A percentile compares a stretch with the other conserved stretches of the same genome.
These are phyloP conservation scores for Cladopsammia gracilis DNA, from an alignment of 64 coral and sea anemone genomes.

Conservation along the genomic window DNA sequence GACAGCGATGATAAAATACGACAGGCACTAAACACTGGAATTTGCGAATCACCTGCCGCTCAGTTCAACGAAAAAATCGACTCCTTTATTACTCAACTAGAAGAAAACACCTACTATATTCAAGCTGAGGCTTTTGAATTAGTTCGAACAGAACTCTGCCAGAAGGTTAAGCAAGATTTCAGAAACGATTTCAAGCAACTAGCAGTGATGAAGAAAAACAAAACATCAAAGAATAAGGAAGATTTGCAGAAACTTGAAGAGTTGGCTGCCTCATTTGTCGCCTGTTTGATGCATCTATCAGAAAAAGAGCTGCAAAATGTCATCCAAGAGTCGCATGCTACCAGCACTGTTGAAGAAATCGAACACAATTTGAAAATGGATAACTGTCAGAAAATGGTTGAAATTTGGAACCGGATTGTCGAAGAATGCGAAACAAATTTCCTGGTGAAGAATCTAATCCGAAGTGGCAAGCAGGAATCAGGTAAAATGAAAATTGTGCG, in stretches of 20 bases:
- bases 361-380: not conserved
- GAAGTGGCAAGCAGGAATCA: not conserved
- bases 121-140: slow-evolving; percentile 32
- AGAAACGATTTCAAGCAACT: not conserved
- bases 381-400: not conserved
- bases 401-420: not conserved
- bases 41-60: not conserved
- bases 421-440: slow-evolving; percentile 26
- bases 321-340: not conserved
- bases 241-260: not conserved
- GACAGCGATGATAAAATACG: not conserved
- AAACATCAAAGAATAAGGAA: not conserved
- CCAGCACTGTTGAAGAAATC: not conserved
- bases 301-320: not conserved
- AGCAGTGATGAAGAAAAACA: not conserved
- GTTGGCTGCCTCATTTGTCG: not conserved
- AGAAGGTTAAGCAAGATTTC: not conserved
- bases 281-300: slow-evolving; percentile 10
- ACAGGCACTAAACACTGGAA: not conserved
- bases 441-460: slow-evolving; percentile 18
- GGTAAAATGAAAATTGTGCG: slow-evolving; percentile 63
- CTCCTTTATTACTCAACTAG: not conserved
- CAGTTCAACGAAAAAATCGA: not conserved
- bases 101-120: not conserved
- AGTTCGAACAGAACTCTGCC: not conserved